These are phyloP conservation scores for Tachina fera DNA, from an alignment of 2,888 invertebrate genomes.

Conservation along the genomic window DNA sequence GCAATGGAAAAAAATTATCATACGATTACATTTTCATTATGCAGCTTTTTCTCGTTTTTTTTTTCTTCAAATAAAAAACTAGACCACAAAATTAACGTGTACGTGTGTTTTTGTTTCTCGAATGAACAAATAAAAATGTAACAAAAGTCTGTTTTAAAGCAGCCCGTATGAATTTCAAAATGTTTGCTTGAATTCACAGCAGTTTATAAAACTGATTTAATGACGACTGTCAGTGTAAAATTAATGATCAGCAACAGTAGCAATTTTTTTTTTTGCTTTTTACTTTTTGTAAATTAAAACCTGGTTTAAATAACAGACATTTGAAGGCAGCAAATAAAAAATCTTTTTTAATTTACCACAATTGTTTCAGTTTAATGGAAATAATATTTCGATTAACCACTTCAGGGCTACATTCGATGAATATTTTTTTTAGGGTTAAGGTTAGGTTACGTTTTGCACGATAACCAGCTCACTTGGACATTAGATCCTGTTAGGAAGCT, in stretches of 20 bases:
- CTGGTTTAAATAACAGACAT: slow-evolving; percentile 3
- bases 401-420: not conserved
- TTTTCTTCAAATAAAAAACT: slow-evolving; percentile 39
- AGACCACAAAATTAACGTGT: slow-evolving; percentile 52
- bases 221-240: not conserved
- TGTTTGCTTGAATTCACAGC: slow-evolving; percentile 14
- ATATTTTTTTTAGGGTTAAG: too few relatives aligned
- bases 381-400: not conserved
- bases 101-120: slow-evolving; percentile 22
- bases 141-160: slow-evolving; percentile 13
- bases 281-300: not conserved
- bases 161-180: slow-evolving; percentile 49
- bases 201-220: slow-evolving; percentile 24
- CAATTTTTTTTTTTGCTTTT: not conserved
- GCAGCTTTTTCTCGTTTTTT: slow-evolving; percentile 5
- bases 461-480: too few relatives aligned
- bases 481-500: too few relatives aligned
- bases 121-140: slow-evolving; percentile 33
- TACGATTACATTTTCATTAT: slow-evolving; percentile 20
- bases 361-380: not conserved
- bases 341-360: slow-evolving; percentile 8
- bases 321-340: slow-evolving; percentile 6
- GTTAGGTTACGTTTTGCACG: too few relatives aligned
- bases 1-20: slow-evolving; percentile 3
- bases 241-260: slow-evolving; percentile 35